Evolutionary conservation across 64 coral and sea anemone genomes (phyloP).

Genomic region (Platygyra sinensis): DNA sequence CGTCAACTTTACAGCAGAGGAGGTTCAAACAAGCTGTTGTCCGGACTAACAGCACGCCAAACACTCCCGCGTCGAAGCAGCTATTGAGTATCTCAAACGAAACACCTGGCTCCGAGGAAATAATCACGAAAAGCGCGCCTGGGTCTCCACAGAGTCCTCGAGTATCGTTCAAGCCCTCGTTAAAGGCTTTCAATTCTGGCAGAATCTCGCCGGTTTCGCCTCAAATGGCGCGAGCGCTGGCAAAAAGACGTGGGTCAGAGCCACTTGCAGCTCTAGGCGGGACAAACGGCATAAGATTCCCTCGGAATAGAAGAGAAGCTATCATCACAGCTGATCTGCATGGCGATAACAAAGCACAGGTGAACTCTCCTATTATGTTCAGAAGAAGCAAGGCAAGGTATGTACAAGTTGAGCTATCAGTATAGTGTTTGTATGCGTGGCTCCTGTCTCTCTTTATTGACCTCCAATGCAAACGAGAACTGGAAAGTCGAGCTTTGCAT

Average conservation of each 20-base stretch:
- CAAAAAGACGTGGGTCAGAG: constrained; percentile 32
- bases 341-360: not conserved
- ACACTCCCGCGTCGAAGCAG: not conserved
- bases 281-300: not conserved
- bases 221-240: not conserved
- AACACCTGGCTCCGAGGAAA: not conserved
- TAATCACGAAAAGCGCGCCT: constrained; percentile 17
- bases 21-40: constrained; percentile 14
- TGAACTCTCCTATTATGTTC: not conserved
- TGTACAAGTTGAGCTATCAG: not conserved
- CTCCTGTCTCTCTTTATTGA: not conserved
- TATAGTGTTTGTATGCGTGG: not conserved
- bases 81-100: constrained; percentile 7
- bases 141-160: constrained; percentile 2
- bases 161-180: constrained; percentile 15
- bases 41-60: not conserved
- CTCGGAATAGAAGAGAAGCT: constrained; percentile 14
- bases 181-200: not conserved
- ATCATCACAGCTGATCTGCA: not conserved
- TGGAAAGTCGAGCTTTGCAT: not conserved
- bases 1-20: not conserved
- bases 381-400: constrained; percentile 37
- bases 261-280: not conserved
- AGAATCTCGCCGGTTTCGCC: constrained; percentile 2
- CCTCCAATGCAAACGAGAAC: not conserved